These are phyloP conservation scores for Phodopus roborovskii DNA, from an alignment of 2,113 vertebrate species.

Conservation along the genomic window DNA sequence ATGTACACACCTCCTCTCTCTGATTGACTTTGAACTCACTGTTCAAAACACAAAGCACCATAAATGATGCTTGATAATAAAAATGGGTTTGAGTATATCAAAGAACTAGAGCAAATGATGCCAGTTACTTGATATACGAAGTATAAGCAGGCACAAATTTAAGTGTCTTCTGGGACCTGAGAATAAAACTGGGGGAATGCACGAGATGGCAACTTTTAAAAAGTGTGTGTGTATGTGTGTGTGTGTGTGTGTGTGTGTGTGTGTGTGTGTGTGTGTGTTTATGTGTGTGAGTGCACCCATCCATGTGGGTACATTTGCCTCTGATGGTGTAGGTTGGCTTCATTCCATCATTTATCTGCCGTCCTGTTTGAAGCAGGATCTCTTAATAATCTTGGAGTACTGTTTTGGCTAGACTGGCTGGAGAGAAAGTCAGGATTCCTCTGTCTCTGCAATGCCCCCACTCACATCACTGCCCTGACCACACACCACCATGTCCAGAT, in stretches of 20 bases:
- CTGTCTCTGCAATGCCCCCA: neutral
- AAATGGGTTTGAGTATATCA: neutral
- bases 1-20: neutral
- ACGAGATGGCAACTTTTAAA: neutral
- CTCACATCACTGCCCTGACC: neutral
- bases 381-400: neutral
- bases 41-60: conserved; percentile 17
- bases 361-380: neutral
- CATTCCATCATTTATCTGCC: neutral
- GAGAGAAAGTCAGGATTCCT: neutral
- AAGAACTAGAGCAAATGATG: neutral
- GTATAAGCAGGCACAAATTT: neutral
- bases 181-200: neutral
- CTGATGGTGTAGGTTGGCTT: neutral
- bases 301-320: neutral
- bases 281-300: neutral
- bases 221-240: neutral
- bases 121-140: neutral
- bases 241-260: neutral
- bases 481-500: neutral
- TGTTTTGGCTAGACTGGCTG: neutral
- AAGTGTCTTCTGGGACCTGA: neutral
- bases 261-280: neutral
- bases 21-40: neutral
- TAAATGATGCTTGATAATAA: neutral